phyloP scores from a whole-genome alignment of 1,140 invertebrate species.

The Rhagoletis pomonella region DNA sequence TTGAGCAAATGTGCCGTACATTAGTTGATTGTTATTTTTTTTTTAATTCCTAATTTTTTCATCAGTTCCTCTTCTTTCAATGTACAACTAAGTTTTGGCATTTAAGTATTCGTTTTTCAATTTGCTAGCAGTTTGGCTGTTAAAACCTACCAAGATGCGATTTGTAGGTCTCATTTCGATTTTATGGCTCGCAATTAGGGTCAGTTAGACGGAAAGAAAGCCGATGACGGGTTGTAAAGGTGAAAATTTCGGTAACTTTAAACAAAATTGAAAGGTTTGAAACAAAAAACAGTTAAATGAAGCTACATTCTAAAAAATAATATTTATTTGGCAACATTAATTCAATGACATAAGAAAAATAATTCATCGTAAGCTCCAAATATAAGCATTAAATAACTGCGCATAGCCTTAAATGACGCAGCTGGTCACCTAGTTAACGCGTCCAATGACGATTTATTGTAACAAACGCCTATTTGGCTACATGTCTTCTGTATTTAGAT shows the following conservation, averaged over 20 bases:
- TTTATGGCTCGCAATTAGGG: constrained; percentile 31
- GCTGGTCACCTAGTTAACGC: too few relatives aligned
- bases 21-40: constrained; percentile 40
- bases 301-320: too few relatives aligned
- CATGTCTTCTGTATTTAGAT: too few relatives aligned
- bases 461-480: too few relatives aligned
- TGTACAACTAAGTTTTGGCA: not conserved
- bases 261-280: constrained; percentile 32
- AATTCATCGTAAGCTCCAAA: too few relatives aligned
- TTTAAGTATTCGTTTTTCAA: constrained; percentile 18
- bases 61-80: not conserved
- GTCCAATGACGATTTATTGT: not conserved
- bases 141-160: not conserved
- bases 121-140: not conserved
- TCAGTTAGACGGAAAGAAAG: constrained; percentile 11
- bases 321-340: too few relatives aligned
- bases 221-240: constrained; percentile 7
- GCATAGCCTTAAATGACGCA: too few relatives aligned
- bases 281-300: not conserved
- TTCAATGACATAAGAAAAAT: too few relatives aligned
- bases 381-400: too few relatives aligned
- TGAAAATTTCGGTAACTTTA: constrained; percentile 21
- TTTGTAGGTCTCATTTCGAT: constrained; percentile 13
- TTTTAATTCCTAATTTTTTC: not conserved
- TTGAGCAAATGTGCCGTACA: constrained; percentile 29